Conservation (phyloP, 2,888 invertebrate species). For the Nomada ruficornis region DNA sequence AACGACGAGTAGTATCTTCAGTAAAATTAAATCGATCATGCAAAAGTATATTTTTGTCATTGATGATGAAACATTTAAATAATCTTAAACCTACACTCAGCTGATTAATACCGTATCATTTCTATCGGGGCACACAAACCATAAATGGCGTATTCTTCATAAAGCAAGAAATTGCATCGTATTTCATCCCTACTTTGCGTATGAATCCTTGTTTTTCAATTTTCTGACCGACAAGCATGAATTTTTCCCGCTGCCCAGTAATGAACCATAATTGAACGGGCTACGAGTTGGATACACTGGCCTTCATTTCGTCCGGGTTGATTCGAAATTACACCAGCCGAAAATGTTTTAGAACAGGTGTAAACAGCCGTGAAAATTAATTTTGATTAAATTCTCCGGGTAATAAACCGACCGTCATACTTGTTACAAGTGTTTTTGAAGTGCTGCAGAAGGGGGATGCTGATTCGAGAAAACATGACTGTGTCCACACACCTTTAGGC, state of each 20-base stretch:
- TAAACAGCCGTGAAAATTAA: slow-evolving; percentile 25
- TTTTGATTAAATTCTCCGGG: slow-evolving; percentile 15
- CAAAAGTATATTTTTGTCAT: too few relatives aligned
- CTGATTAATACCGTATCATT: too few relatives aligned
- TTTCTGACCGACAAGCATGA: background rate
- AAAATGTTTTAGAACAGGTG: background rate
- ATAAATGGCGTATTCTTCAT: too few relatives aligned
- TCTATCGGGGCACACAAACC: too few relatives aligned
- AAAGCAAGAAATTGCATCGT: too few relatives aligned
- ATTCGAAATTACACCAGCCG: slow-evolving; percentile 1
- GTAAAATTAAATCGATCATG: too few relatives aligned
- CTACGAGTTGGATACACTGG: background rate
- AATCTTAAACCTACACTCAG: too few relatives aligned
- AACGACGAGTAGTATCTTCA: too few relatives aligned
- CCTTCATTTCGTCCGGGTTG: background rate
- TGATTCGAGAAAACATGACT: background rate
- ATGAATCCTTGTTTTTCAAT: background rate
- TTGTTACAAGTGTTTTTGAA: slow-evolving; percentile 23
- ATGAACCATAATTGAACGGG: background rate
- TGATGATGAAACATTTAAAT: too few relatives aligned
- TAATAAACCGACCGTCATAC: background rate
- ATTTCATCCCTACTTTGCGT: background rate
- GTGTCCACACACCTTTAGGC: background rate
- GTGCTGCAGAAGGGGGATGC: background rate
- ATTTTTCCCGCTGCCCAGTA: background rate